These are phyloP conservation scores for Orchestia grillus DNA, from an alignment of 1,140 invertebrate species.

Conservation along the genomic window DNA sequence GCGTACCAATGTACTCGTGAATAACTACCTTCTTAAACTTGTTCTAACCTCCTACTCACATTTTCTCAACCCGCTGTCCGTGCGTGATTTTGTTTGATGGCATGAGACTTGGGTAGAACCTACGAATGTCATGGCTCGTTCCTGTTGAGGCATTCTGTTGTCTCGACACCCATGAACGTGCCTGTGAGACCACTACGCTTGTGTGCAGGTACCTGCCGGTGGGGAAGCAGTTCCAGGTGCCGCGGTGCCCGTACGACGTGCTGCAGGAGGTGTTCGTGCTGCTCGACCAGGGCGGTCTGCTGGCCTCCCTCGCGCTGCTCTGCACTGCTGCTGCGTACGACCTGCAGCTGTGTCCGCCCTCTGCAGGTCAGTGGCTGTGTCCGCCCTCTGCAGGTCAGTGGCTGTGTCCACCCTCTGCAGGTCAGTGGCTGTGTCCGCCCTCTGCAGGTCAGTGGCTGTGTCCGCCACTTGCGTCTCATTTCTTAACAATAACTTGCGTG, in stretches of 20 bases:
- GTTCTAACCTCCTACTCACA: too few species aligned
- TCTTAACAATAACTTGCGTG: too few species aligned
- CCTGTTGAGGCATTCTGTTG: too few species aligned
- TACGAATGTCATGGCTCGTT: too few species aligned
- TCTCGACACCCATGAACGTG: too few species aligned
- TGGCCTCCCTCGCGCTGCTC: slow-evolving; percentile 59
- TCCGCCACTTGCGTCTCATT: neutral
- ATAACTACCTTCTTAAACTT: too few species aligned
- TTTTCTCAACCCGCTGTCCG: too few species aligned
- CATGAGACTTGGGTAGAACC: too few species aligned
- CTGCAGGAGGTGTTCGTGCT: slow-evolving; percentile 63
- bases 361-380: neutral
- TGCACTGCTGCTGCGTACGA: slow-evolving; percentile 48
- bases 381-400: too few species aligned
- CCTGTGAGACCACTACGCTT: neutral
- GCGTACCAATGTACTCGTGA: too few species aligned
- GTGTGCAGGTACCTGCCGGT: slow-evolving; percentile 63
- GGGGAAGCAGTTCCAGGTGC: slow-evolving; percentile 67
- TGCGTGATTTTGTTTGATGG: too few species aligned
- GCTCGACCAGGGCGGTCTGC: slow-evolving; percentile 59
- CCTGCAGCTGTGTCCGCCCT: neutral
- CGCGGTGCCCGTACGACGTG: slow-evolving; percentile 63
- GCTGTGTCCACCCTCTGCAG: slow-evolving; percentile 51
- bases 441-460: neutral
- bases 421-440: neutral